Conservation (phyloP, 1,140 invertebrate species). For the Drosophila asahinai region DNA sequence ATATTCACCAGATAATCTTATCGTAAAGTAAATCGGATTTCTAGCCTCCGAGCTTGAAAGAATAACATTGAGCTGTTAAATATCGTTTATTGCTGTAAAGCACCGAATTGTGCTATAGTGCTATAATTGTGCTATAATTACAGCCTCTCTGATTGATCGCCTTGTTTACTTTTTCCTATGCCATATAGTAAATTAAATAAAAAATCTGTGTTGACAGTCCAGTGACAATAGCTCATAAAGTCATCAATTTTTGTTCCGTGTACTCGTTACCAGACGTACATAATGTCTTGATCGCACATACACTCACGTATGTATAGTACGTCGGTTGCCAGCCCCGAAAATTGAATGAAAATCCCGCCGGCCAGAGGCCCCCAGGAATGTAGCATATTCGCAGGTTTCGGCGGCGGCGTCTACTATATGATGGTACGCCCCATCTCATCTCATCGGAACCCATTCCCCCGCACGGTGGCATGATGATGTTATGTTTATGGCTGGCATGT, state of each 20-base stretch:
- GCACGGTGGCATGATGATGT: constrained; percentile 4
- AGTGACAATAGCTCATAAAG: constrained; percentile 18
- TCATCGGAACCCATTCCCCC: background rate
- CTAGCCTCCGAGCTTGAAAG: too few relatives aligned
- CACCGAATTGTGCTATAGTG: too few relatives aligned
- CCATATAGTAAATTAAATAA: constrained; percentile 1
- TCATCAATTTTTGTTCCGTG: constrained; percentile 27
- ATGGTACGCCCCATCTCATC: constrained; percentile 25
- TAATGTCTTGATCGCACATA: constrained; percentile 38
- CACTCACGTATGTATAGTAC: constrained; percentile 2
- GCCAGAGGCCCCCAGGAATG: constrained; percentile 67
- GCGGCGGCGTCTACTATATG: constrained; percentile 26
- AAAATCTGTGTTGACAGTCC: constrained; percentile 1
- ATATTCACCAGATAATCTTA: too few relatives aligned
- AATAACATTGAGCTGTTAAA: too few relatives aligned
- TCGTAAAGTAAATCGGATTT: too few relatives aligned
- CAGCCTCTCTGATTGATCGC: background rate
- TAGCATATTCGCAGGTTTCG: constrained; percentile 69
- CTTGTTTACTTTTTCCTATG: background rate
- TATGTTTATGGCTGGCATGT: constrained; percentile 38
- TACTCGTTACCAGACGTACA: constrained; percentile 32
- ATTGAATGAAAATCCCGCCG: constrained; percentile 71
- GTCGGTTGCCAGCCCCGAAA: constrained; percentile 54
- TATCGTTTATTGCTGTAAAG: too few relatives aligned
- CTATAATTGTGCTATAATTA: too few relatives aligned